These are phyloP conservation scores for Sinotaia quadrata DNA, from an alignment of 2,888 invertebrate species.

Conservation along the genomic window DNA sequence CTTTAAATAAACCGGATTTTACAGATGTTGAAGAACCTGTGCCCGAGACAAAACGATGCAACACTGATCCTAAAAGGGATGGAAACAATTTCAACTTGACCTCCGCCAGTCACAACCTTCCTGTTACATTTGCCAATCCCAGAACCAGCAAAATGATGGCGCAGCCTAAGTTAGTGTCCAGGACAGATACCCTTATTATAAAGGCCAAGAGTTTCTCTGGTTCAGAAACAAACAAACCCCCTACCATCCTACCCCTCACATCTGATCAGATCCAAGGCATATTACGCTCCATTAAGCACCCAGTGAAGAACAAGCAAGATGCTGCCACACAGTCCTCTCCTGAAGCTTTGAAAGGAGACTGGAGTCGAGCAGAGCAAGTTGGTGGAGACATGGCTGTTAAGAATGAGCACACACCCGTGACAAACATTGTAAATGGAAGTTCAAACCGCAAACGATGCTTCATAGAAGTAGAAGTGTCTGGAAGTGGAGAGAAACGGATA, in stretches of 20 bases:
- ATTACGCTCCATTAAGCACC: slow-evolving; percentile 57
- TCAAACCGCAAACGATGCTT: slow-evolving; percentile 16
- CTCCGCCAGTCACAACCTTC: background rate
- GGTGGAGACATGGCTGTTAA: slow-evolving; percentile 33
- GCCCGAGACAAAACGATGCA: slow-evolving; percentile 22
- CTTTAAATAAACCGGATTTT: no score
- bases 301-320: slow-evolving; percentile 46
- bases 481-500: slow-evolving; percentile 47
- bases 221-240: no score
- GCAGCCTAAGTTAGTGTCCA: background rate
- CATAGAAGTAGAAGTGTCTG: slow-evolving; percentile 13
- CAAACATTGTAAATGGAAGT: slow-evolving; percentile 22
- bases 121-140: background rate
- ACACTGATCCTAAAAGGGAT: slow-evolving; percentile 3
- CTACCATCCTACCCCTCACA: slow-evolving; percentile 50
- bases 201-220: slow-evolving; percentile 33
- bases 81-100: background rate
- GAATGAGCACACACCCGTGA: slow-evolving; percentile 37
- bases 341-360: background rate
- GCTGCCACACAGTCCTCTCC: slow-evolving; percentile 45
- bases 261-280: slow-evolving; percentile 60
- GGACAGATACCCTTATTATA: slow-evolving; percentile 44
- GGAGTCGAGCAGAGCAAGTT: slow-evolving; percentile 11
- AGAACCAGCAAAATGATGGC: background rate
- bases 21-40: slow-evolving; percentile 14